A percentile compares a stretch with the other conserved stretches of the same genome.
These are phyloP conservation scores for Poecilia latipinna DNA, from an alignment of 2,113 vertebrate species.

Conservation along the genomic window DNA sequence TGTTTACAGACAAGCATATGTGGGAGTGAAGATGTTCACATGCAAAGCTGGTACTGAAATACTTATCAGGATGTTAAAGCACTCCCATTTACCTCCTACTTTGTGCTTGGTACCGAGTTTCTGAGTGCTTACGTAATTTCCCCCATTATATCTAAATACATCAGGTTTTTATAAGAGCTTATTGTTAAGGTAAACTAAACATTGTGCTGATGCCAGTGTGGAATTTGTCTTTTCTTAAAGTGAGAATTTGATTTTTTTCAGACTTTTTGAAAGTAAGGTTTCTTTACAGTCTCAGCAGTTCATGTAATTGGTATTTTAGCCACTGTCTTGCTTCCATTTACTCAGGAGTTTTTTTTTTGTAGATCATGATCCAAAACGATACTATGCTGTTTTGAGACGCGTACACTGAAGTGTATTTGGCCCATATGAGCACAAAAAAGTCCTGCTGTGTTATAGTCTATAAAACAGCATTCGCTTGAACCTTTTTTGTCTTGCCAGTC, in stretches of 20 bases:
- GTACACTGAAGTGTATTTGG: too few relatives aligned
- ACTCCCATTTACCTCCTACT: constrained; percentile 23
- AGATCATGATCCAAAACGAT: too few relatives aligned
- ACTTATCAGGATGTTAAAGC: constrained; percentile 34
- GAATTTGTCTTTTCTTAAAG: neutral
- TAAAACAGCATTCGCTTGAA: too few relatives aligned
- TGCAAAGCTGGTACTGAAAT: constrained; percentile 26
- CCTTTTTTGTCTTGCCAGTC: too few relatives aligned
- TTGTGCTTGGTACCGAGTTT: constrained; percentile 26
- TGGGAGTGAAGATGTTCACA: constrained; percentile 34
- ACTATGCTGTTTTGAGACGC: too few relatives aligned
- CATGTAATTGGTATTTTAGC: neutral
- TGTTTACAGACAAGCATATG: constrained; percentile 49
- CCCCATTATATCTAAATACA: constrained; percentile 12
- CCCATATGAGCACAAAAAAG: too few relatives aligned
- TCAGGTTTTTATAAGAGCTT: constrained; percentile 5
- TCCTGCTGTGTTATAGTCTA: too few relatives aligned
- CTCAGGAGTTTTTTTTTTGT: neutral
- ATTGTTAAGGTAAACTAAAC: neutral
- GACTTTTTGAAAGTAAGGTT: neutral
- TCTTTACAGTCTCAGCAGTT: too few relatives aligned
- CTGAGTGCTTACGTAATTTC: constrained; percentile 9
- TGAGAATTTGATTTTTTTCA: neutral
- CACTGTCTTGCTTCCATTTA: neutral
- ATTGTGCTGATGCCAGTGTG: neutral